These are phyloP conservation scores for Horisme vitalbata DNA, from an alignment of 2,888 invertebrate genomes.

Conservation along the genomic window DNA sequence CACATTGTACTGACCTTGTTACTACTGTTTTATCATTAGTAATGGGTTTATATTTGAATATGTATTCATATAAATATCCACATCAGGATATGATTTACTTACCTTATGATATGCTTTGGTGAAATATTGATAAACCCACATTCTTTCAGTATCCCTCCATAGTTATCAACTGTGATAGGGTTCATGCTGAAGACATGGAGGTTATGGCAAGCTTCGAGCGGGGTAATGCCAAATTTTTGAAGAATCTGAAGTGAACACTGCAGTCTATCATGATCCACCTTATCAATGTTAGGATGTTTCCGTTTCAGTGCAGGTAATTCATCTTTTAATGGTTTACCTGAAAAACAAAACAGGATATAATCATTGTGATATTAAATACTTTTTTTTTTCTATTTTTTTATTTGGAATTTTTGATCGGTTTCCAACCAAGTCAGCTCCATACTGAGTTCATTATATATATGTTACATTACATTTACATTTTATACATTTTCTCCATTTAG, in stretches of 20 bases:
- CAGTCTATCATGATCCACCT: slow-evolving; percentile 52
- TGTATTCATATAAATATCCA: too few species aligned
- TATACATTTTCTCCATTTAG: too few species aligned
- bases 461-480: too few species aligned
- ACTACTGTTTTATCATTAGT: too few species aligned
- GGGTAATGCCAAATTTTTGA: slow-evolving; percentile 68
- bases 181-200: slow-evolving; percentile 83
- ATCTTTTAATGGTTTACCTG: slow-evolving; percentile 52
- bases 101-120: slow-evolving; percentile 70
- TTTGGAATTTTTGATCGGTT: too few species aligned
- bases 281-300: slow-evolving; percentile 62
- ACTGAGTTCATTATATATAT: too few species aligned
- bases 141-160: slow-evolving; percentile 84
- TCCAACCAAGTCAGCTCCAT: too few species aligned
- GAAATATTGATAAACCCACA: slow-evolving; percentile 79
- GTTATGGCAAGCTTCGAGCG: slow-evolving; percentile 76
- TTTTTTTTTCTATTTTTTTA: too few species aligned
- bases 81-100: slow-evolving; percentile 18
- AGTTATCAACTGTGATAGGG: slow-evolving; percentile 82
- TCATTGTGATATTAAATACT: not conserved
- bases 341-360: slow-evolving; percentile 18
- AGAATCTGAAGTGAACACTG: slow-evolving; percentile 60
- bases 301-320: slow-evolving; percentile 48
- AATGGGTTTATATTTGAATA: too few species aligned
- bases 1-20: too few species aligned